Conservation (phyloP, 2,888 invertebrate species). For the Cryptus viduatorius region DNA sequence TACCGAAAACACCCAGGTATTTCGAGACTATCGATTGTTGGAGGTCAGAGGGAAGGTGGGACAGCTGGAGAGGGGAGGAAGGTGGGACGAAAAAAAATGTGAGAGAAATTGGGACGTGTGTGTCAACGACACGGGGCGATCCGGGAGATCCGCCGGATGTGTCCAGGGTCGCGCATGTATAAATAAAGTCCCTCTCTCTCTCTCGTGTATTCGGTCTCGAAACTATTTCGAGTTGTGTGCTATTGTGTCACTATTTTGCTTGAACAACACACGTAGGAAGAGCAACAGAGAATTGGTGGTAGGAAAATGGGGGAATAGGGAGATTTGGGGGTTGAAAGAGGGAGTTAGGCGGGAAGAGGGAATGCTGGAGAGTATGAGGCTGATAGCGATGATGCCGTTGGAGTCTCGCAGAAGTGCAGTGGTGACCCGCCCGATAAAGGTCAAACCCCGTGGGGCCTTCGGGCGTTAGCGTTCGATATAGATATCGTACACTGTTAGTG, state of each 20-base stretch:
- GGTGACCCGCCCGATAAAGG: constrained; percentile 61
- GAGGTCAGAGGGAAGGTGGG: constrained; percentile 19
- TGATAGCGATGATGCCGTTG: constrained; percentile 47
- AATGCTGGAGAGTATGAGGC: constrained; percentile 9
- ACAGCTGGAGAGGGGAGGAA: constrained; percentile 2
- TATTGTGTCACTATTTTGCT: constrained; percentile 51
- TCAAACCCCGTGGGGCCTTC: constrained; percentile 48
- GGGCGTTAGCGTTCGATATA: constrained; percentile 19
- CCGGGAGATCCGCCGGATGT: constrained; percentile 62
- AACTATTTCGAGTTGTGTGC: constrained; percentile 47
- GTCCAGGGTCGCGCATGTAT: constrained; percentile 54
- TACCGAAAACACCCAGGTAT: constrained; percentile 46
- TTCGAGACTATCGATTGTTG: constrained; percentile 60
- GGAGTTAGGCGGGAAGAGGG: background rate
- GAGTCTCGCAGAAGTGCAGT: constrained; percentile 35
- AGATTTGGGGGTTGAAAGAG: too few species aligned
- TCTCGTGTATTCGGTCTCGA: constrained; percentile 25
- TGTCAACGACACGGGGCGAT: constrained; percentile 67
- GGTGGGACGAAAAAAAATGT: constrained; percentile 22
- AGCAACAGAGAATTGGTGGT: constrained; percentile 4
- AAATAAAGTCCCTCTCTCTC: constrained; percentile 61
- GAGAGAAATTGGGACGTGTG: constrained; percentile 65
- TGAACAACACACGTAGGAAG: constrained; percentile 29
- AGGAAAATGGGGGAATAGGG: constrained; percentile 1
- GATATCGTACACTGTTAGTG: constrained; percentile 15